Base-by-base conservation (phyloP, 2,113 vertebrate genomes). In the Oceanites oceanicus region DNA sequence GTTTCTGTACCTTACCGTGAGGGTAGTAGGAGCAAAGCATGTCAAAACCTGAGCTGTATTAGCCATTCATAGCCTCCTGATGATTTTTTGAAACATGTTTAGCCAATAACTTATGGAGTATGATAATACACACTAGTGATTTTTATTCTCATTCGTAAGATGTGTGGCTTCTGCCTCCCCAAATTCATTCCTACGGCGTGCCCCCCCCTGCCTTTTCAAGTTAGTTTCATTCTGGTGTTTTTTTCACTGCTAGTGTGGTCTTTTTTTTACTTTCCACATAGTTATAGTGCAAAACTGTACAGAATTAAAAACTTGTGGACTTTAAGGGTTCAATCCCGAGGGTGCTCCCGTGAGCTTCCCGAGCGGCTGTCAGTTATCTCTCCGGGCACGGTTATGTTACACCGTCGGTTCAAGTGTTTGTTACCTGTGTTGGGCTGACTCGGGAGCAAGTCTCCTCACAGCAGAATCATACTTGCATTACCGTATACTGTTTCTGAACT, bases 361-460 rank as follows among this genome's bases (percentile, higher is more conserved):
- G 3, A 71, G 45, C 45, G 34, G 66, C 65, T 63, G 40, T 23
- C 8, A 2, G 13, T 27, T 50, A 13, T 2, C 25, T 58, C 8
- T 0, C 12, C 1, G 1, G 50, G 19, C 59, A 21, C 0, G 13
- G 23, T 20, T 56, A 1, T 25, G 8, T 70, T 5, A 6, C 32
- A 3, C 4, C 2, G 6, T 17, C 2, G 7, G n/a, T 21, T 36
- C 38, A 32, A 11, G 61, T 18, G 1, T 13, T 42, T 52, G 42
- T 40, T 67, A 34, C 47, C 75, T 16, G n/a, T 19, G 18, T 12
- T 29, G 47, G 29, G 55, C 86, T 78, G 70, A 38, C 38, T 42
- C 9, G 1, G 61, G 52, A 81, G 50, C 65, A 23, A 7, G 18
- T 26, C 34, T 76, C 16, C 36, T 67, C 27, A 3, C 22, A 12